Conservation (phyloP, 2,888 invertebrate species). For the Pemphredon lugubris region DNA sequence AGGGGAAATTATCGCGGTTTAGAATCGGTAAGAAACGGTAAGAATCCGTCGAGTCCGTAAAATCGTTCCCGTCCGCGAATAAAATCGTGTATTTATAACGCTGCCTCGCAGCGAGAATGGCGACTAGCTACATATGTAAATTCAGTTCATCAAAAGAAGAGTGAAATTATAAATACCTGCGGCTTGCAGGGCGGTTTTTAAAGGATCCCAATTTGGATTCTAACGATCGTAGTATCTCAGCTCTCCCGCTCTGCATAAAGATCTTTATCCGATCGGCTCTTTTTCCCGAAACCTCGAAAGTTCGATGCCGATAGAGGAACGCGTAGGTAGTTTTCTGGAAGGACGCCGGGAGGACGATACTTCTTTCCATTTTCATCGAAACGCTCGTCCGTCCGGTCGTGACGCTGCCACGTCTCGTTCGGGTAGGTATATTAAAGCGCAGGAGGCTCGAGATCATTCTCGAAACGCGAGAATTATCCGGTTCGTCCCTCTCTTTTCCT, state of each 20-base stretch:
- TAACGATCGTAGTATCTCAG: conserved; percentile 79
- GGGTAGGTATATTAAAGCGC: too few species aligned
- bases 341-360: conserved; percentile 22
- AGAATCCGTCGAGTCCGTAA: conserved; percentile 36
- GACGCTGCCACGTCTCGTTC: neutral
- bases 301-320: conserved; percentile 40
- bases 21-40: conserved; percentile 45
- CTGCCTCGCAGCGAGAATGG: conserved; percentile 17
- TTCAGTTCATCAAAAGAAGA: conserved; percentile 66
- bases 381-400: neutral
- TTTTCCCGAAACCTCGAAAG: conserved; percentile 56
- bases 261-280: conserved; percentile 65
- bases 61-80: conserved; percentile 40
- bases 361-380: conserved; percentile 11
- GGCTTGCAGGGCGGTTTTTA: conserved; percentile 63
- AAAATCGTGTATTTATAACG: conserved; percentile 58
- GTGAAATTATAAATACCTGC: conserved; percentile 74
- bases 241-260: conserved; percentile 70
- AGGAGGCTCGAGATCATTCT: too few species aligned
- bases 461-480: too few species aligned
- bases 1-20: conserved; percentile 39
- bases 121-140: conserved; percentile 72
- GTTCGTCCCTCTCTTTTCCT: too few species aligned
- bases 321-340: conserved; percentile 24
- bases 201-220: conserved; percentile 78